phyloP scores from a whole-genome alignment of 1,140 invertebrate species.

The Zaprionus vittiger region DNA sequence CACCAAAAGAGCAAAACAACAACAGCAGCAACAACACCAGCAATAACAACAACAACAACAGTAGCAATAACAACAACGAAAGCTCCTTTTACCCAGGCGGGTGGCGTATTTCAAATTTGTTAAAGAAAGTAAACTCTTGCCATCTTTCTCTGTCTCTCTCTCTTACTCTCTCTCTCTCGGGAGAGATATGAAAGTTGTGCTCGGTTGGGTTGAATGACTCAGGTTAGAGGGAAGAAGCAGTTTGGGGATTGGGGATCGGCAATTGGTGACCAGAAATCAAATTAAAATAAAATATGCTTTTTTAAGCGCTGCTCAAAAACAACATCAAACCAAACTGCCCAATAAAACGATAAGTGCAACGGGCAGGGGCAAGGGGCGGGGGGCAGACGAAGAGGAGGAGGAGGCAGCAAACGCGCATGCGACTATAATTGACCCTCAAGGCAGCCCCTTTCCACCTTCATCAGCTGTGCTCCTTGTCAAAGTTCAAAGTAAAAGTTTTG shows the following conservation, averaged over 20 bases:
- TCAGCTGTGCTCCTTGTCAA: constrained; percentile 34
- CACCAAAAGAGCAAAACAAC: constrained; percentile 50
- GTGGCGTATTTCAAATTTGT: constrained; percentile 64
- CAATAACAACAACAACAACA: neutral
- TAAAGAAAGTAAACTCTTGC: constrained; percentile 63
- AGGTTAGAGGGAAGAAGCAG: constrained; percentile 2
- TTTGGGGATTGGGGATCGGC: neutral
- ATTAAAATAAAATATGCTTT: constrained; percentile 59
- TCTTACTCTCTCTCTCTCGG: neutral
- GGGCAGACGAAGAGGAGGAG: neutral
- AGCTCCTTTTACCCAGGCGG: constrained; percentile 55
- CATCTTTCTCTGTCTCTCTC: constrained; percentile 9
- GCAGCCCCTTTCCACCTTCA: neutral
- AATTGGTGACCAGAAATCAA: constrained; percentile 54
- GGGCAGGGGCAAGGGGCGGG: neutral
- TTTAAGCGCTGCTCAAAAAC: constrained; percentile 17
- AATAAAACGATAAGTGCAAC: constrained; percentile 26
- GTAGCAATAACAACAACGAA: constrained; percentile 37
- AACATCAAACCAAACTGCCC: constrained; percentile 23
- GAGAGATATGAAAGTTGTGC: constrained; percentile 62
- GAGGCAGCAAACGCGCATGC: constrained; percentile 13
- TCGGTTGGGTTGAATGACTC: constrained; percentile 72
- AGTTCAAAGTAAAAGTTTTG: constrained; percentile 58
- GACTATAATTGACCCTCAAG: constrained; percentile 15
- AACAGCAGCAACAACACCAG: neutral